phyloP scores from a whole-genome alignment of 2,888 invertebrate genomes.

The Andrena chrysosceles region DNA sequence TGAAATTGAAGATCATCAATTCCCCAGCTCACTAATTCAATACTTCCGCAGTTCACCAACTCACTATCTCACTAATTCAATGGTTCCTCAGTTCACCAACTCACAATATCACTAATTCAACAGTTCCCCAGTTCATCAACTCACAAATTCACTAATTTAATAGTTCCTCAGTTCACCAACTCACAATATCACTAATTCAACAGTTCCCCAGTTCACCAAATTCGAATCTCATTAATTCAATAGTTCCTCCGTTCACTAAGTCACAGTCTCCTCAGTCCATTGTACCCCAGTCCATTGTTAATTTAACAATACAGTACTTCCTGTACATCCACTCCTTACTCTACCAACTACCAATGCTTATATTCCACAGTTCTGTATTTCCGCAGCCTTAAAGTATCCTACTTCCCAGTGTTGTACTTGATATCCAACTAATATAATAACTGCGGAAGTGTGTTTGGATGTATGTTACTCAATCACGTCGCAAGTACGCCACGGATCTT shows the following conservation, averaged over 20 bases:
- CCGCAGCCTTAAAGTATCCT: neutral
- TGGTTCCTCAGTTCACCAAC: neutral
- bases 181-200: neutral
- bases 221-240: neutral
- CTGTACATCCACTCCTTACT: neutral
- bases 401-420: neutral
- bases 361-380: neutral
- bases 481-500: too few relatives aligned
- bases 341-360: neutral
- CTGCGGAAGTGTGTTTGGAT: too few relatives aligned
- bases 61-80: neutral
- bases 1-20: neutral
- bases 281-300: neutral
- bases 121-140: neutral
- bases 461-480: too few relatives aligned
- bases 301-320: neutral
- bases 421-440: too few relatives aligned
- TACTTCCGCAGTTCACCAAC: neutral
- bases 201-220: neutral
- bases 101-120: neutral
- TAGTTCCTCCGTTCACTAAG: neutral
- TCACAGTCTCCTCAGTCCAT: neutral
- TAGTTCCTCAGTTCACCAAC: neutral
- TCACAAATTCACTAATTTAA: neutral
- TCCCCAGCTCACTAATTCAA: neutral